phyloP scores from a whole-genome alignment of 2,888 invertebrate species.

The Sphaerophoria rueppellii region DNA sequence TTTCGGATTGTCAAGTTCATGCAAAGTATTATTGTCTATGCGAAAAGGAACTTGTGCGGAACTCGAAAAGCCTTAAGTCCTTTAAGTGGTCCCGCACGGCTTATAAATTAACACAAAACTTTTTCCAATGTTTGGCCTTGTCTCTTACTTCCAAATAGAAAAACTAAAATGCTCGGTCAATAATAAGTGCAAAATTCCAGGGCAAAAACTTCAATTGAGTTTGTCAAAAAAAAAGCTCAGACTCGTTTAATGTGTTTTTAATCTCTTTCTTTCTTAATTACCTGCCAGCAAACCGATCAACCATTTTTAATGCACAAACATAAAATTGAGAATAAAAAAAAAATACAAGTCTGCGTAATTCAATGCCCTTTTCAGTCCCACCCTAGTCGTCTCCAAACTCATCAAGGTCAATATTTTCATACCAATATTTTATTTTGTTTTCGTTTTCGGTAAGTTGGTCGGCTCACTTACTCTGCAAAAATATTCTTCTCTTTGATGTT shows the following conservation, averaged over 20 bases:
- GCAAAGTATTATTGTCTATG: neutral
- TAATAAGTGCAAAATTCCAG: too few species aligned
- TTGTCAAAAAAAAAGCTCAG: neutral
- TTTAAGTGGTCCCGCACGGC: too few species aligned
- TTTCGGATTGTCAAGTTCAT: neutral
- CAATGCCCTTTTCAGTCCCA: constrained; percentile 39
- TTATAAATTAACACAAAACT: too few species aligned
- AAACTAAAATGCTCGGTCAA: too few species aligned
- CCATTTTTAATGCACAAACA: neutral
- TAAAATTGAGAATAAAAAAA: constrained; percentile 5
- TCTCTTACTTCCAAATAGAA: too few species aligned
- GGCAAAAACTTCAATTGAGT: too few species aligned
- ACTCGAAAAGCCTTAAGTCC: too few species aligned
- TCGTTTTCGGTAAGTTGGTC: neutral
- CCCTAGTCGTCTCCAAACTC: constrained; percentile 24
- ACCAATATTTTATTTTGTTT: neutral
- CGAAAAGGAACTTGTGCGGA: too few species aligned
- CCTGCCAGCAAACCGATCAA: neutral
- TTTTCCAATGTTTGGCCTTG: too few species aligned
- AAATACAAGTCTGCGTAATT: constrained; percentile 34
- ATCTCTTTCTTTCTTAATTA: constrained; percentile 7
- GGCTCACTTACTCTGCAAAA: constrained; percentile 4
- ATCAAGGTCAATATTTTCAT: constrained; percentile 67
- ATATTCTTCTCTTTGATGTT: constrained; percentile 26
- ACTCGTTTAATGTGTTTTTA: constrained; percentile 37